Conservation (phyloP, 1,140 invertebrate genomes). For the Orchesella cincta region DNA sequence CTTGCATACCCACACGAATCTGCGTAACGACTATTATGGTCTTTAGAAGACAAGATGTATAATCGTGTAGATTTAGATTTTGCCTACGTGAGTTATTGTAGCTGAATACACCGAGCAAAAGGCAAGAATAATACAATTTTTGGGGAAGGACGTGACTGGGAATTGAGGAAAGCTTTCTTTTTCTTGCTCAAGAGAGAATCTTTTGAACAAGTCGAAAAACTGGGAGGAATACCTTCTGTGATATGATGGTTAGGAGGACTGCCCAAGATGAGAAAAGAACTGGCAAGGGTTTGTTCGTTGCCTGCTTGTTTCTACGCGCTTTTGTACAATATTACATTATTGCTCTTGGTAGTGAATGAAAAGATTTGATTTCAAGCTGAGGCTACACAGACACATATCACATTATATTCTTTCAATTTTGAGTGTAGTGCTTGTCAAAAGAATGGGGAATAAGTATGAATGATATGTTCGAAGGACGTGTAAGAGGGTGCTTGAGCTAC, state of each 20-base stretch:
- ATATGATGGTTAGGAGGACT: too few relatives aligned
- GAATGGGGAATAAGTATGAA: too few relatives aligned
- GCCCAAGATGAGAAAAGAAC: too few relatives aligned
- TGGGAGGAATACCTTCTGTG: too few relatives aligned
- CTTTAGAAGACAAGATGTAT: too few relatives aligned
- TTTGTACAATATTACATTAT: not conserved
- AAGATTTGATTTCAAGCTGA: not conserved
- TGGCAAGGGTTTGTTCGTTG: too few relatives aligned
- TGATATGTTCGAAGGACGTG: too few relatives aligned
- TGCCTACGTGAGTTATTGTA: not conserved
- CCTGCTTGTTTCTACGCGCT: too few relatives aligned
- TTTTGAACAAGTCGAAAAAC: not conserved
- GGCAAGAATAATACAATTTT: conserved; percentile 19
- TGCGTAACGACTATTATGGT: too few relatives aligned
- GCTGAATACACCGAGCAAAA: not conserved
- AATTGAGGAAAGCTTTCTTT: conserved; percentile 8
- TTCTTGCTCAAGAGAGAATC: not conserved
- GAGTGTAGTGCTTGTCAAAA: not conserved
- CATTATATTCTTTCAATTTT: not conserved
- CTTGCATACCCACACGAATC: too few relatives aligned
- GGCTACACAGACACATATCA: not conserved
- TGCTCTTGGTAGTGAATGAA: not conserved
- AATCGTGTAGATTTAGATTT: conserved; percentile 8
- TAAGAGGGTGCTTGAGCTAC: too few relatives aligned
- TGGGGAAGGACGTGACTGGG: conserved; percentile 11